Base-by-base conservation (phyloP, 23 tunicate genomes). In the Styela plicata region DNA sequence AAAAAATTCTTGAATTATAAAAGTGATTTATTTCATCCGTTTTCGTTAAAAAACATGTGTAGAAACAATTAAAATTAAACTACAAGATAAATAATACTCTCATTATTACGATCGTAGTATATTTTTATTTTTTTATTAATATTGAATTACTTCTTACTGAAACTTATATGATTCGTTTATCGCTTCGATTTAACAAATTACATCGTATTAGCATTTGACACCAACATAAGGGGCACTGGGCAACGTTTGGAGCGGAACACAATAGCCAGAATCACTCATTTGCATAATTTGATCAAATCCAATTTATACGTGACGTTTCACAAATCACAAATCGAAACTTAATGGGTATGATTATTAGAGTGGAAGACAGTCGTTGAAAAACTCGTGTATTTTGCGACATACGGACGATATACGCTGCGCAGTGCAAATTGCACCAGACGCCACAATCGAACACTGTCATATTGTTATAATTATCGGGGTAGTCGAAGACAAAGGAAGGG, bases 401-500 rank as follows among this genome's bases (percentile, higher is more conserved):
- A 44, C 57, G 57, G 57, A 44, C 71, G 71, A 25, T 27, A 16
- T 67, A 27, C 16, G 31, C 71, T 29, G 31, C 30, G 71, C 31
- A 67, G 71, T 25, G 71, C 30, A 67, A 25, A 67, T 27, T 67
- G 30, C 2, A 29, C 71, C 30, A 67, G 30, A 27, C 31, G 71
- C 71, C 71, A 67, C 71, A 29, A 67, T 24, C 31, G 0, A 67
- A 67, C 16, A 67, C 16, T 29, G 71, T 25, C 71, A 67, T 19
- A 67, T 67, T 67, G 71, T 29, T 18, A 27, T 67, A 67, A 67
- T 67, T 67, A 67, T 29, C 31, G 71, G 71, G 71, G 30, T 25
- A 67, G 31, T 67, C 71, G 24, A 67, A 67, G 71, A 67, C 71
- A 67, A 67, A 67, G 24, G 31, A 67, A 67, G 71, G 22, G 71